Percentiles rank a stretch among this genome's conserved stretches.
These are phyloP conservation scores for Semotilus atromaculatus DNA, from an alignment of 2,797 vertebrate species.

Conservation along the genomic window DNA sequence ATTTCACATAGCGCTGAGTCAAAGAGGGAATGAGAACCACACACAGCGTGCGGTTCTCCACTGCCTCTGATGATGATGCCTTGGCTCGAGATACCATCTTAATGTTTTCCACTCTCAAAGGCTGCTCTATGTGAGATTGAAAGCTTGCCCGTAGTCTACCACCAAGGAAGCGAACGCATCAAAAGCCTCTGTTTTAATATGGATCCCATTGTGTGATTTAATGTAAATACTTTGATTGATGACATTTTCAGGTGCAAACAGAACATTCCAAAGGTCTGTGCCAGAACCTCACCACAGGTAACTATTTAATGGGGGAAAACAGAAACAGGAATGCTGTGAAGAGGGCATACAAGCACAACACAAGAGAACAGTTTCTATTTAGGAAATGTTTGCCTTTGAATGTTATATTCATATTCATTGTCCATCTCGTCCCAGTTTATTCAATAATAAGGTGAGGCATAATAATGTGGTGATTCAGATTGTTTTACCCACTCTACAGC, in stretches of 20 bases:
- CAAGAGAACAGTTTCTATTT: constrained; percentile 21
- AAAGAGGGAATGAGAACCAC: constrained; percentile 62
- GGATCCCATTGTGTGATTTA: constrained; percentile 64
- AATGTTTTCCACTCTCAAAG: constrained; percentile 68
- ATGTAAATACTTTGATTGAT: constrained; percentile 79
- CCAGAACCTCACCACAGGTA: constrained; percentile 67
- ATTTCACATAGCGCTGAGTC: constrained; percentile 64
- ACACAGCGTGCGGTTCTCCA: constrained; percentile 68
- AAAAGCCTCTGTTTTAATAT: constrained; percentile 73
- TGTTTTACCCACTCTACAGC: constrained; percentile 50
- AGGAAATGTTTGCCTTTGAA: constrained; percentile 20
- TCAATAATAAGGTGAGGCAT: constrained; percentile 31
- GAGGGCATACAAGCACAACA: constrained; percentile 10
- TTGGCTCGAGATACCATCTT: constrained; percentile 69
- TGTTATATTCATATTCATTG: neutral
- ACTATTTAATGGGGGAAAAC: constrained; percentile 53
- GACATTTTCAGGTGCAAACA: constrained; percentile 75
- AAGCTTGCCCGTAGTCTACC: constrained; percentile 62
- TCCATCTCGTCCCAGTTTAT: neutral
- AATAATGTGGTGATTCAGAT: constrained; percentile 46
- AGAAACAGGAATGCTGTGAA: constrained; percentile 35
- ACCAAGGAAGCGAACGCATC: constrained; percentile 66
- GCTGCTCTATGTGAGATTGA: constrained; percentile 57
- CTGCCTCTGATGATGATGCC: constrained; percentile 66
- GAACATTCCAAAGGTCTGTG: constrained; percentile 74